These are phyloP conservation scores for Crax fasciolata DNA, from an alignment of 2,797 vertebrate species.

Conservation along the genomic window DNA sequence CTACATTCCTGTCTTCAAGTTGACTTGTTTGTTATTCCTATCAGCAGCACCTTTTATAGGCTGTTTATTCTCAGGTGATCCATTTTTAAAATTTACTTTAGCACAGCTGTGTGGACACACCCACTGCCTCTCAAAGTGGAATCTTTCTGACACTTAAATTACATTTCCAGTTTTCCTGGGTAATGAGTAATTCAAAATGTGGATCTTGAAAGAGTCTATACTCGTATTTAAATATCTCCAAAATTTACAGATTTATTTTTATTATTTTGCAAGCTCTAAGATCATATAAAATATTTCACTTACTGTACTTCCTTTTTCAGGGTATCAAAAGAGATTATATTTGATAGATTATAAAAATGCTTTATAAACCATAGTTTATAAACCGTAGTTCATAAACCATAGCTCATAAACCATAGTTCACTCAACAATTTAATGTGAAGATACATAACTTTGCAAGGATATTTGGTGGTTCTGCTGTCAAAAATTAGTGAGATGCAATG, in stretches of 20 bases:
- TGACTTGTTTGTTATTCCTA: neutral
- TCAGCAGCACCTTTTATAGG: neutral
- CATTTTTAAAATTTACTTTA: slow-evolving; percentile 19
- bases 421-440: neutral
- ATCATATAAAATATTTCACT: neutral
- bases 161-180: slow-evolving; percentile 51
- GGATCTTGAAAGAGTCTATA: slow-evolving; percentile 24
- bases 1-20: neutral
- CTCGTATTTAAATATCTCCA: neutral
- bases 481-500: neutral
- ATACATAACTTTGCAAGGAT: neutral
- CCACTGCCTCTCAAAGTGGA: slow-evolving; percentile 37
- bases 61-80: neutral
- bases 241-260: slow-evolving; percentile 34
- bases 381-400: neutral
- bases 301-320: neutral
- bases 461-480: neutral
- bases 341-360: neutral
- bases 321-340: neutral
- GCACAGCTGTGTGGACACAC: slow-evolving; percentile 6
- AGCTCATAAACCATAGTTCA: neutral
- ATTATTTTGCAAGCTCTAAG: slow-evolving; percentile 3
- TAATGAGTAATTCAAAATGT: slow-evolving; percentile 42
- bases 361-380: neutral
- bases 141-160: slow-evolving; percentile 60